Base-by-base conservation (phyloP, 1,140 invertebrate species). In the Leptinotarsa undecemlineata region DNA sequence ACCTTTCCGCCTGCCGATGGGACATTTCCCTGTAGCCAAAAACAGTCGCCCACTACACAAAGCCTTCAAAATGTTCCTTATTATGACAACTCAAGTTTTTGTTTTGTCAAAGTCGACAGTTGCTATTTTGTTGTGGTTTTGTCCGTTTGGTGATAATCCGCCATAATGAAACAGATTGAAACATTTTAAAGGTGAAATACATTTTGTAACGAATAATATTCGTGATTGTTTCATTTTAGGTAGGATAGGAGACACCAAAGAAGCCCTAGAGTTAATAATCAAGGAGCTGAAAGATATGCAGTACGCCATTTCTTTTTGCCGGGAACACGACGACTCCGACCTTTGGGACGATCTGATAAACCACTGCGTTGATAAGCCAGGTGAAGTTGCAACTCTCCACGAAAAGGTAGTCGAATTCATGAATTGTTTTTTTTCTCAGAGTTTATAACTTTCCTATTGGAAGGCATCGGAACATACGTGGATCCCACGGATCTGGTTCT, bases 271-370 rank as follows among this genome's bases (percentile, higher is more conserved):
- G 78, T 90, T 98, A 23, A 98, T 99, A 81, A 96, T 95, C 61
- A 89, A 93, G 74, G 89, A 96, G 82, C 85, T 98, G 57, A 82
- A 83, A 74, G 71, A 72, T 33, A 96, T 99, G 79, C 90, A 97
- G 81, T 92, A 95, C 86, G 98, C 98, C 0, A 97, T 99, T 70
- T 91, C 92, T 23, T 99, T 99, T 87, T 99, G 98, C 85, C 96
- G 97, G 85, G 96, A 98, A 83, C 95, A 99, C 78, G 92, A 98
- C 81, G 97, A 99, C 85, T 89, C 91, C 66, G 96, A 98, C 82
- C 85, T 99, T 8, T 99, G 98, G 98, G 92, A 94, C 76, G 93
- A 97, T 84, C 89, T 99, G 19, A 96, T 99, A 72, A 91, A 93
- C 77, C 92, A 95, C 82, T 96, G 96, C 0, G 87, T 96, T 3